Percentiles rank a stretch among this genome's conserved stretches.
phyloP scores from a whole-genome alignment of 2,797 vertebrate species.

The Chaenodraco wilsoni region DNA sequence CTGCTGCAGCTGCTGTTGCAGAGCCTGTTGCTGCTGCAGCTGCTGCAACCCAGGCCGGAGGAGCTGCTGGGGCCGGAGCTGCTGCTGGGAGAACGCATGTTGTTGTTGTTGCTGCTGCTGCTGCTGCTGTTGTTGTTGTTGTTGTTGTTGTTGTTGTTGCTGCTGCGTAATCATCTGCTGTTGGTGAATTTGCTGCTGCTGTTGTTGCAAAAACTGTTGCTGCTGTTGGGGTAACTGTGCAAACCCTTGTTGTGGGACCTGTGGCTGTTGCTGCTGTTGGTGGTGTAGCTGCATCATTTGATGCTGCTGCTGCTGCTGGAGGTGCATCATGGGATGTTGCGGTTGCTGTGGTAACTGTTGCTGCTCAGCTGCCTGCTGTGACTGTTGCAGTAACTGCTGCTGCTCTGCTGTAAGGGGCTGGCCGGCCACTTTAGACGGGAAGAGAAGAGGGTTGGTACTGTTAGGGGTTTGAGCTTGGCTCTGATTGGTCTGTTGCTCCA shows the following conservation, averaged over 20 bases:
- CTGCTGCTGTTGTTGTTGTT: constrained; percentile 82
- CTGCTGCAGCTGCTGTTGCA: constrained; percentile 82
- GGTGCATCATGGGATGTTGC: constrained; percentile 79
- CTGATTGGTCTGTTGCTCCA: constrained; percentile 90
- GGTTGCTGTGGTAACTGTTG: constrained; percentile 81
- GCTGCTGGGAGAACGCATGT: constrained; percentile 79
- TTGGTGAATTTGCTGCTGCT: constrained; percentile 84
- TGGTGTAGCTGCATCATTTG: constrained; percentile 55
- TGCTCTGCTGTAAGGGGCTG: constrained; percentile 84
- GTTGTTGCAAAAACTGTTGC: constrained; percentile 82
- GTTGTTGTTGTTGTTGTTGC: constrained; percentile 79
- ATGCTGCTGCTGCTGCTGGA: constrained; percentile 75
- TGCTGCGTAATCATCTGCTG: constrained; percentile 81
- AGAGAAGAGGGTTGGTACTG: constrained; percentile 82
- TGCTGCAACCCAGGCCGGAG: constrained; percentile 85
- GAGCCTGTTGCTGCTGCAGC: constrained; percentile 84
- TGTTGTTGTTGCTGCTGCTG: constrained; percentile 79
- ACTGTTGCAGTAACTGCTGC: constrained; percentile 84
- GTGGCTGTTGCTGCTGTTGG: constrained; percentile 69
- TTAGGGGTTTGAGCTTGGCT: constrained; percentile 68
- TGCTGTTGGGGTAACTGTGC: constrained; percentile 83
- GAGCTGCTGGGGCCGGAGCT: constrained; percentile 86
- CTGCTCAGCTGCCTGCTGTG: constrained; percentile 82
- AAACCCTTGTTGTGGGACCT: constrained; percentile 72
- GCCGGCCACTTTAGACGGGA: constrained; percentile 85